Evolutionary conservation across 2,113 vertebrate genomes (phyloP).

Genomic region (Peromyscus maniculatus): DNA sequence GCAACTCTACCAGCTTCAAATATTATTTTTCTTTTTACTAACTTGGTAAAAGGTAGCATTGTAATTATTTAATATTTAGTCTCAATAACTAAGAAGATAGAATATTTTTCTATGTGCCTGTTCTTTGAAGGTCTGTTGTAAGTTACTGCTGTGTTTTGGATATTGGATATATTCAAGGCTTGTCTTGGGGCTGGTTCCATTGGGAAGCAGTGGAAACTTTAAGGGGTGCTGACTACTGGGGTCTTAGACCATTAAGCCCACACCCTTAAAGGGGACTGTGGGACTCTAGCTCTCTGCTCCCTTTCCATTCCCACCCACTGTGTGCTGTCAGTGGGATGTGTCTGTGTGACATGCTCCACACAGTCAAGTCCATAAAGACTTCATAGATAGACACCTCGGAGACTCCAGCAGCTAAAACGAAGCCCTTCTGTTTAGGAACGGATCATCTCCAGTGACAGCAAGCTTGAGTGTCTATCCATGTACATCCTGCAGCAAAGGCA

Average conservation of each 20-base stretch:
- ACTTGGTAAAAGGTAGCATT: slow-evolving; percentile 4
- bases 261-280: neutral
- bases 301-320: neutral
- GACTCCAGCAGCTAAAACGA: neutral
- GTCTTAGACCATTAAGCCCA: neutral
- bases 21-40: neutral
- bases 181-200: neutral
- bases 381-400: neutral
- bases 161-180: neutral
- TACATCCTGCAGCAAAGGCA: neutral
- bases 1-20: neutral
- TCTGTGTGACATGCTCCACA: neutral
- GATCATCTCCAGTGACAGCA: neutral
- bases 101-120: neutral
- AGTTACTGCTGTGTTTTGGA: neutral
- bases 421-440: neutral
- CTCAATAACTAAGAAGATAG: neutral
- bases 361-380: neutral
- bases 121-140: slow-evolving; percentile 2
- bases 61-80: slow-evolving; percentile 1
- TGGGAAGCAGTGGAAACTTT: neutral
- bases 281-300: neutral
- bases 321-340: neutral
- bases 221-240: neutral
- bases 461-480: neutral